A percentile compares a stretch with the other conserved stretches of the same genome.
Conservation (phyloP, 2,888 invertebrate species). For the Coelinius sp. region DNA sequence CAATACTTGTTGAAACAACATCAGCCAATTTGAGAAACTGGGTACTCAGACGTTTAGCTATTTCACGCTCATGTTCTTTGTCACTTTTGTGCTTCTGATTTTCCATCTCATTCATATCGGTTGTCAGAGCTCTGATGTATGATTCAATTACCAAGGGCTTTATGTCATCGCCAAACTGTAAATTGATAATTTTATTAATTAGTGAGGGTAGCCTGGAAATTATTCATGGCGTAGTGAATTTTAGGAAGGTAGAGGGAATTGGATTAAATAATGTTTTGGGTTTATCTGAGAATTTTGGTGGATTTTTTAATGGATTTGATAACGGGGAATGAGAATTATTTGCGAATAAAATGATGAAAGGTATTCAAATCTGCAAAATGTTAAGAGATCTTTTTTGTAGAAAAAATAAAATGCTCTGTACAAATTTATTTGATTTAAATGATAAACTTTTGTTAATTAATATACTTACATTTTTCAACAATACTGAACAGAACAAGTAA, state of each 20-base stretch:
- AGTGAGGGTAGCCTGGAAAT: background rate
- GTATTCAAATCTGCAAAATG: background rate
- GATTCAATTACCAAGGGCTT: conserved; percentile 80
- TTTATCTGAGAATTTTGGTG: background rate
- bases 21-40: conserved; percentile 78
- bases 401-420: too few species aligned
- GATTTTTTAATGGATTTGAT: too few species aligned
- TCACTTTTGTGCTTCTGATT: conserved; percentile 75
- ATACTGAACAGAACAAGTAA: conserved; percentile 76
- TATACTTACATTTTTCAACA: conserved; percentile 68
- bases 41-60: conserved; percentile 74
- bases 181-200: conserved; percentile 21
- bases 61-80: conserved; percentile 72
- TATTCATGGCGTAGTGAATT: background rate
- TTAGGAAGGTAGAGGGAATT: background rate
- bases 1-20: conserved; percentile 73
- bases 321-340: background rate
- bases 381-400: background rate
- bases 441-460: background rate
- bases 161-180: conserved; percentile 74
- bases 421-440: background rate
- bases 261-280: background rate
- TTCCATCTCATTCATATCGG: conserved; percentile 84
- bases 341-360: too few species aligned
- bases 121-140: conserved; percentile 81